phyloP scores from a whole-genome alignment of 2,113 vertebrate species.

The Myotis yumanensis region DNA sequence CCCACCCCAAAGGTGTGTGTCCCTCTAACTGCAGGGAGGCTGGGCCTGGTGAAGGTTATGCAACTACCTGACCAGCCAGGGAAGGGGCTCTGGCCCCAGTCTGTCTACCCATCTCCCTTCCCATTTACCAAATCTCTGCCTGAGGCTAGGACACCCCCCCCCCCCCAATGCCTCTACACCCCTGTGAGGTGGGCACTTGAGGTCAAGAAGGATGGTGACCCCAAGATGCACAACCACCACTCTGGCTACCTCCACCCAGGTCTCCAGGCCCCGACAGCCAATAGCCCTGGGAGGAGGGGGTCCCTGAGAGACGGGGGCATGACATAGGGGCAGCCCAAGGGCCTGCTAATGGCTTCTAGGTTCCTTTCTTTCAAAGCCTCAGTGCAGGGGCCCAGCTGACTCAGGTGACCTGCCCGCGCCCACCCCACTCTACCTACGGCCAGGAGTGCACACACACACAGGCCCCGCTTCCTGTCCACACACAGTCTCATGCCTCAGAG shows the following conservation, averaged over 20 bases:
- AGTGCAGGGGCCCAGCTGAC: background rate
- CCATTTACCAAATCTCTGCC: background rate
- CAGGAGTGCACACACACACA: background rate
- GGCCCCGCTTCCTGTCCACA: background rate
- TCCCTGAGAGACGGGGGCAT: background rate
- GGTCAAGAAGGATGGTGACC: background rate
- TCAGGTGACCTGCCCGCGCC: background rate
- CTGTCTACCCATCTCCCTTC: background rate
- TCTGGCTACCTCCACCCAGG: background rate
- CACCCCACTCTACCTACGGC: background rate
- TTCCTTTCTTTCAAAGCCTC: background rate
- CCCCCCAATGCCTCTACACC: background rate
- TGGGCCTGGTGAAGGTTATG: background rate
- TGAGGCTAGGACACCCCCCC: background rate
- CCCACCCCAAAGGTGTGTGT: background rate
- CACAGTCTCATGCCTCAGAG: no score
- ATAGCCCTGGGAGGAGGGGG: background rate
- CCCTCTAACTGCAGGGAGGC: background rate
- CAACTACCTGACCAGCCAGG: background rate
- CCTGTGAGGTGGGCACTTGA: background rate
- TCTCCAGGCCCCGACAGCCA: background rate
- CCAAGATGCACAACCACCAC: background rate
- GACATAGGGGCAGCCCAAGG: background rate
- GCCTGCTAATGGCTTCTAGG: background rate
- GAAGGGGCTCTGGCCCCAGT: background rate